Evolutionary conservation across 2,113 vertebrate species (phyloP).

Genomic region (Salvelinus sp.): DNA sequence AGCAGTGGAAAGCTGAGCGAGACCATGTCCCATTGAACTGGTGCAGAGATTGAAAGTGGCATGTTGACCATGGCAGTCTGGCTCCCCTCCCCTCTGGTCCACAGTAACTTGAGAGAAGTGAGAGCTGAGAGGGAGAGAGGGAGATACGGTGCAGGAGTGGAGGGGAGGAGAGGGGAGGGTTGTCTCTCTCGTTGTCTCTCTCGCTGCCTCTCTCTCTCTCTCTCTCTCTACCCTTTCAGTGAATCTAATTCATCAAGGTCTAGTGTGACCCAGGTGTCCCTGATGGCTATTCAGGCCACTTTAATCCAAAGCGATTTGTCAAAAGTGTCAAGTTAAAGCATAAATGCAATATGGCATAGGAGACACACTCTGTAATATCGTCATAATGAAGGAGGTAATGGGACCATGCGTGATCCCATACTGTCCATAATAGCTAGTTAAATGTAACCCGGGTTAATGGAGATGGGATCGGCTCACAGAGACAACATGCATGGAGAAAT

Average conservation of each 20-base stretch:
- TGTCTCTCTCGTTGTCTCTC: too few relatives aligned
- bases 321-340: slow-evolving; percentile 14
- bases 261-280: not conserved
- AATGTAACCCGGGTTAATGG: slow-evolving; percentile 9
- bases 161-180: too few relatives aligned
- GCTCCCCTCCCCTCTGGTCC: not conserved
- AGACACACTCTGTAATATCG: slow-evolving; percentile 2
- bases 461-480: slow-evolving; percentile 20
- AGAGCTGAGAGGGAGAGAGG: not conserved
- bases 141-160: not conserved
- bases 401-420: not conserved
- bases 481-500: slow-evolving; percentile 7
- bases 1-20: not conserved
- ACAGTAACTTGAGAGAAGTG: too few relatives aligned
- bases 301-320: slow-evolving; percentile 1
- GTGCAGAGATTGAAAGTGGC: not conserved
- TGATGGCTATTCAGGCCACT: not conserved
- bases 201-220: too few relatives aligned
- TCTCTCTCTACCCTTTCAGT: not conserved
- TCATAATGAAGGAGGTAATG: not conserved
- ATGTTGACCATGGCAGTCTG: not conserved
- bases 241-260: not conserved
- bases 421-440: not conserved
- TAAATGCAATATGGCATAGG: not conserved
- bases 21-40: not conserved